phyloP scores from a whole-genome alignment of 2,888 invertebrate species.

The Diarsia mendica region DNA sequence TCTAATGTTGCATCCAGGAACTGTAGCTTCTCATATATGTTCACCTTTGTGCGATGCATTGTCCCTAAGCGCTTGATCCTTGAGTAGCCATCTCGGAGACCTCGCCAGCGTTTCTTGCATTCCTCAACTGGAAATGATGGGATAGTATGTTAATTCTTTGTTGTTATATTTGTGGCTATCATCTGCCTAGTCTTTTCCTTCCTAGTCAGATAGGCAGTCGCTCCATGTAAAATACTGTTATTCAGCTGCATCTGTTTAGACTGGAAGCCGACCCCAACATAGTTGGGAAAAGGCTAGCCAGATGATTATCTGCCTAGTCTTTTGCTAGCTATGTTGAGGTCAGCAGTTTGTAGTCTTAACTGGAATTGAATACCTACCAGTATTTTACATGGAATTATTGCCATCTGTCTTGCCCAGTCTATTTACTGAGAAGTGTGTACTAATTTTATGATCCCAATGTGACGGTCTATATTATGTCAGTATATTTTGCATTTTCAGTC shows the following conservation, averaged over 20 bases:
- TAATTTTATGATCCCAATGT: neutral
- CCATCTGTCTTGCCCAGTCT: neutral
- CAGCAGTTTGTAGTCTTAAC: neutral
- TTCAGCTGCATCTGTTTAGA: too few species aligned
- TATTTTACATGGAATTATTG: neutral
- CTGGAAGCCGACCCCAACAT: too few species aligned
- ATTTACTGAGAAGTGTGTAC: neutral
- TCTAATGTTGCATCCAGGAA: constrained; percentile 78
- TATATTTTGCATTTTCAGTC: neutral
- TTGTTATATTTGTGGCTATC: neutral
- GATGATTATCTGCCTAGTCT: neutral
- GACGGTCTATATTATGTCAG: neutral
- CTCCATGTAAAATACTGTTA: too few species aligned
- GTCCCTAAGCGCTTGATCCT: constrained; percentile 85
- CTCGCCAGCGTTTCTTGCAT: constrained; percentile 90
- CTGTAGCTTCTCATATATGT: constrained; percentile 82
- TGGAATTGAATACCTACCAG: neutral
- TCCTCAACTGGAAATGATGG: constrained; percentile 85
- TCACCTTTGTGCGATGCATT: constrained; percentile 80
- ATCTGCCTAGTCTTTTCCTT: neutral
- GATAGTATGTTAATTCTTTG: neutral
- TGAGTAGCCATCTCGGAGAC: constrained; percentile 89
- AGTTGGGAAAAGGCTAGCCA: too few species aligned
- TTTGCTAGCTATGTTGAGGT: neutral
- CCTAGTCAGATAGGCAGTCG: too few species aligned